Conservation (phyloP, 2,113 vertebrate genomes). For the Casuarius casuarius region DNA sequence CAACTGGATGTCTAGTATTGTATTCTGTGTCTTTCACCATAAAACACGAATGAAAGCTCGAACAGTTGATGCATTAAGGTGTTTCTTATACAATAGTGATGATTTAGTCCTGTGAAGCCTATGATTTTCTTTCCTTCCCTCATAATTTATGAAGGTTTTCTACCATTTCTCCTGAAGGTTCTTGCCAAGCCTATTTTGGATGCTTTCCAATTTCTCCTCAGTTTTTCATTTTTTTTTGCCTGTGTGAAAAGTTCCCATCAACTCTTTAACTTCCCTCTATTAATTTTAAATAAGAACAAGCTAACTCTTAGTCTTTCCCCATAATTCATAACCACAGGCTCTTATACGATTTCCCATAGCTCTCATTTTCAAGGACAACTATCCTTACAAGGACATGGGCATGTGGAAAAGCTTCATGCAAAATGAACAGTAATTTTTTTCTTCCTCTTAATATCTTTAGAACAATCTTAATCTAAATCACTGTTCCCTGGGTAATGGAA, state of each 20-base stretch:
- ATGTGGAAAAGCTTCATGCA: neutral
- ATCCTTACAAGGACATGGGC: neutral
- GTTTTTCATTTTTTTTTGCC: neutral
- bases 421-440: neutral
- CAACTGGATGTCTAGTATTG: neutral
- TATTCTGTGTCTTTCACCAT: neutral
- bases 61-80: neutral
- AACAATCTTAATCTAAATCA: neutral
- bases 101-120: neutral
- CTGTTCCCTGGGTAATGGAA: neutral
- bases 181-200: neutral
- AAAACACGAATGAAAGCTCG: neutral
- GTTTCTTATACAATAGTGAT: neutral
- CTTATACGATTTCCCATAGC: neutral
- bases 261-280: constrained; percentile 10
- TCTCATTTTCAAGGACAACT: neutral
- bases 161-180: neutral
- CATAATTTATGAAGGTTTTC: neutral
- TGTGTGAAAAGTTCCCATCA: neutral
- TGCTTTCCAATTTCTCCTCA: neutral
- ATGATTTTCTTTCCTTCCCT: neutral
- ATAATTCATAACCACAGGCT: neutral
- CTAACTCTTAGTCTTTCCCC: neutral
- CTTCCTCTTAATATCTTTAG: neutral
- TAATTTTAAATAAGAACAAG: constrained; percentile 41